Conservation (phyloP, 2,888 invertebrate genomes). For the Ypsolopha scabrella region DNA sequence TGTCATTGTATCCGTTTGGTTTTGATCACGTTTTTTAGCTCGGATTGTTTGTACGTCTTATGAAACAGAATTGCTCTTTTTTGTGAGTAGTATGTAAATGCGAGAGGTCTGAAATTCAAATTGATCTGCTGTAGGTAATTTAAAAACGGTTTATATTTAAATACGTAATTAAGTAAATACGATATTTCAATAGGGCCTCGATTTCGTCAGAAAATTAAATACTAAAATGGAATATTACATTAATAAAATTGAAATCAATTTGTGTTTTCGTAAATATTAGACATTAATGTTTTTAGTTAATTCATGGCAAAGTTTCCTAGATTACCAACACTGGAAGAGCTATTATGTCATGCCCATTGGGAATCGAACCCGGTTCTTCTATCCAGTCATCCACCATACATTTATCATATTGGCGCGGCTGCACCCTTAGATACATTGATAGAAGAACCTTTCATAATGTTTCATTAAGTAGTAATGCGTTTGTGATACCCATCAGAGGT, state of each 20-base stretch:
- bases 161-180: too few species aligned
- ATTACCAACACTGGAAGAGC: conserved; percentile 11
- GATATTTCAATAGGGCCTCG: too few species aligned
- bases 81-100: conserved; percentile 39
- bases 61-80: conserved; percentile 41
- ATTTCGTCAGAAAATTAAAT: too few species aligned
- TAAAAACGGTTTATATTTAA: too few species aligned
- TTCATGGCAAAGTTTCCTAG: background rate
- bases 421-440: conserved; percentile 49
- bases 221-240: too few species aligned
- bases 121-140: conserved; percentile 3
- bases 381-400: conserved; percentile 52
- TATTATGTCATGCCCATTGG: conserved; percentile 38
- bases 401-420: conserved; percentile 58
- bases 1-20: conserved; percentile 66
- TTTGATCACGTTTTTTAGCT: conserved; percentile 56
- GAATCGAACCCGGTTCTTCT: conserved; percentile 42
- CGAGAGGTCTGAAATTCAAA: conserved; percentile 46
- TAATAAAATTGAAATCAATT: too few species aligned
- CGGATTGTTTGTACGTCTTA: conserved; percentile 64
- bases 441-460: conserved; percentile 57
- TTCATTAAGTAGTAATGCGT: conserved; percentile 63
- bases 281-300: background rate
- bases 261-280: background rate
- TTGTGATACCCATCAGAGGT: conserved; percentile 28